Evolutionary conservation across 2,113 vertebrate species (phyloP), one percentile per base, ranked within the genome.

Genomic region (Poeciliopsis occidentalis): DNA sequence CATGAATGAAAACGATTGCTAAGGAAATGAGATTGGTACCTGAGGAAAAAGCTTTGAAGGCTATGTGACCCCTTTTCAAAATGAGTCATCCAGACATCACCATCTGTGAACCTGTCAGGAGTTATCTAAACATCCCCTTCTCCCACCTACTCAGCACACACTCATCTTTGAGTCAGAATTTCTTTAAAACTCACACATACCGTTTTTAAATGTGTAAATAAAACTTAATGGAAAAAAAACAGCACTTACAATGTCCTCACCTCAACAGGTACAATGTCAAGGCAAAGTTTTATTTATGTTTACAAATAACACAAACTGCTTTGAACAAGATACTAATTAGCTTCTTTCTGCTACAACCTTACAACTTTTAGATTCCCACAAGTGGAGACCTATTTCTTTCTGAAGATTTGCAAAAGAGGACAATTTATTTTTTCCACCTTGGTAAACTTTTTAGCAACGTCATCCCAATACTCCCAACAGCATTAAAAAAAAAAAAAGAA

Each of bases 1-100:
- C 61, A 72, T 88, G 75, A 85, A 83, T 89, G 83, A 83, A 79
- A 73, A 76, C 32, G 27, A 44, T 26, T 54, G 24, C 22, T 37
- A 74, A 62, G 65, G 64, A 82, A 80, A 79, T 22, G 63, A 85
- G 67, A 64, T 32, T 62, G 37, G 64, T 77, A 64, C 31, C 60
- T 65, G 63, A 78, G 54, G 71, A 41, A 63, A 79, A 81, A 32
- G 47, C 57, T 77, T 47, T 17, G 15, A 76, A 27, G 64, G 65
- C 15, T 26, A 47, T 54, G 39, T 79, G 83, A 78, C 81, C 81
- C 66, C 60, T 69, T 87, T 87, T 87, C 79, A 76, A 10, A 15
- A 61, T 91, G 81, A 90, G 29, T 87, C 80, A 75, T 37, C 73
- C 12, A 26, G 34, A 60, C 17, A 15, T 67, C 69, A 69, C 63